Percentiles rank a stretch among this genome's conserved stretches.
These are phyloP conservation scores for Drosophila melanogaster DNA, from an alignment of 1,140 invertebrate species.

Conservation along the genomic window Release_6_plus_ISO1_MT NT_037436.4:370501-371000, in stretches of 20 bases:
- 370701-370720: slow-evolving; percentile 92
- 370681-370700: slow-evolving; percentile 92
- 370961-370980: slow-evolving; percentile 89
- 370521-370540: slow-evolving; percentile 13
- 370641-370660: slow-evolving; percentile 99
- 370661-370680: slow-evolving; percentile 96
- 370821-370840: not conserved
- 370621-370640: slow-evolving; percentile 98
- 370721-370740: slow-evolving; percentile 90
- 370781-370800: not conserved
- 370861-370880: slow-evolving; percentile 9
- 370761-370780: fast-evolving
- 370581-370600: not conserved
- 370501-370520: slow-evolving; percentile 18
- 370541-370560: not conserved
- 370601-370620: slow-evolving; percentile 98
- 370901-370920: slow-evolving; percentile 95
- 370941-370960: slow-evolving; percentile 92
- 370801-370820: not conserved
- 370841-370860: slow-evolving; percentile 2
- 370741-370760: not conserved
- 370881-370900: slow-evolving; percentile 66
- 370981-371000: slow-evolving; percentile 82
- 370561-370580: slow-evolving; percentile 1
- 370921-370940: slow-evolving; percentile 89